Evolutionary conservation across 2,888 invertebrate genomes (phyloP).

Genomic region (Artemia sinica): DNA sequence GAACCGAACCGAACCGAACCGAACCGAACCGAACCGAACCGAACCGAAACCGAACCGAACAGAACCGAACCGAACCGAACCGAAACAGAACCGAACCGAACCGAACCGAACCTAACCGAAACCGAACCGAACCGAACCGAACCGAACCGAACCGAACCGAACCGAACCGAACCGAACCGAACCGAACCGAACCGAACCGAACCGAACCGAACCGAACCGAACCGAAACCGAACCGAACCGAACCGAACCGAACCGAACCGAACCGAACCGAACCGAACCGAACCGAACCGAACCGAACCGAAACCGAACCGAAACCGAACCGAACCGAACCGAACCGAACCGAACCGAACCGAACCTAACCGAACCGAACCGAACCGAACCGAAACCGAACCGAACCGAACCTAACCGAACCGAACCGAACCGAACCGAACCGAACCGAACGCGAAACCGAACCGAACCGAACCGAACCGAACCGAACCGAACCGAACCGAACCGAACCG

Average conservation of each 20-base stretch:
- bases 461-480: constrained; percentile 5
- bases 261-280: constrained; percentile 23
- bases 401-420: too few relatives aligned
- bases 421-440: constrained; percentile 23
- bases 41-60: too few relatives aligned
- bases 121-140: constrained; percentile 22
- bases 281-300: constrained; percentile 22
- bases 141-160: constrained; percentile 23
- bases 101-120: too few relatives aligned
- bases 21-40: too few relatives aligned
- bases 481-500: constrained; percentile 9
- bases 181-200: constrained; percentile 22
- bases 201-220: constrained; percentile 21
- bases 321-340: too few relatives aligned
- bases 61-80: too few relatives aligned
- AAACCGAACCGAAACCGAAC: too few relatives aligned
- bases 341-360: too few relatives aligned
- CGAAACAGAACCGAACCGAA: too few relatives aligned
- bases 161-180: constrained; percentile 22
- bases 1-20: too few relatives aligned
- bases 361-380: too few relatives aligned
- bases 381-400: too few relatives aligned
- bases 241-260: constrained; percentile 22
- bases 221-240: not conserved
- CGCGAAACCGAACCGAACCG: constrained; percentile 16